phyloP scores from a whole-genome alignment of 2,797 vertebrate species.

The Amniataba percoides region DNA sequence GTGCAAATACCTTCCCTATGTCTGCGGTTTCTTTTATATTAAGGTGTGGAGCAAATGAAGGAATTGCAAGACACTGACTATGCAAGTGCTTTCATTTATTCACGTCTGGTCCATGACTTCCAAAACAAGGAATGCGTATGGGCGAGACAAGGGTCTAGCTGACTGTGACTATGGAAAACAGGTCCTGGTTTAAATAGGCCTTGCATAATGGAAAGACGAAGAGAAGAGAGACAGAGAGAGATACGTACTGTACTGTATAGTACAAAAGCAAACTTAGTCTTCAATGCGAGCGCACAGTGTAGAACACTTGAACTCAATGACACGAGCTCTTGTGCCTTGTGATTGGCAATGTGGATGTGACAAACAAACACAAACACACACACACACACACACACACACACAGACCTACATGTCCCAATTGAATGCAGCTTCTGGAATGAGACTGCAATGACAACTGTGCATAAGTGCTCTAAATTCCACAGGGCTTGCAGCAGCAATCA shows the following conservation, averaged over 20 bases:
- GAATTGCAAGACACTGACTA: slow-evolving; percentile 21
- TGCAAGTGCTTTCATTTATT: slow-evolving; percentile 45
- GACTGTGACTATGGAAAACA: slow-evolving; percentile 58
- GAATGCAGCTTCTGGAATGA: slow-evolving; percentile 58
- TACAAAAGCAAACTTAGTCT: slow-evolving; percentile 25
- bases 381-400: slow-evolving; percentile 34
- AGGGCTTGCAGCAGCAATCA: slow-evolving; percentile 79
- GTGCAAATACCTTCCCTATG: neutral
- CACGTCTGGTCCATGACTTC: slow-evolving; percentile 59
- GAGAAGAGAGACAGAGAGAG: slow-evolving; percentile 11
- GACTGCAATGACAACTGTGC: slow-evolving; percentile 70
- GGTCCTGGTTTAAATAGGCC: slow-evolving; percentile 46
- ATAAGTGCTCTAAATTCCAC: slow-evolving; percentile 67
- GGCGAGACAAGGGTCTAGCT: slow-evolving; percentile 59
- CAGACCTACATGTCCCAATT: slow-evolving; percentile 38
- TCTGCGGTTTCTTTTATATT: neutral
- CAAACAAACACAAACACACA: slow-evolving; percentile 17
- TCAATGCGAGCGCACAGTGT: slow-evolving; percentile 5
- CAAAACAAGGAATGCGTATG: slow-evolving; percentile 70
- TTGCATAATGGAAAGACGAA: slow-evolving; percentile 52
- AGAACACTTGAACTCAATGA: slow-evolving; percentile 47
- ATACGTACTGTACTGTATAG: neutral
- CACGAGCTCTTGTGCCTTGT: slow-evolving; percentile 23
- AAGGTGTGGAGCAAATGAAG: slow-evolving; percentile 27
- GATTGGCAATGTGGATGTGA: slow-evolving; percentile 30